Conservation (phyloP, 2,888 invertebrate genomes). For the Halocaridina rubra region DNA sequence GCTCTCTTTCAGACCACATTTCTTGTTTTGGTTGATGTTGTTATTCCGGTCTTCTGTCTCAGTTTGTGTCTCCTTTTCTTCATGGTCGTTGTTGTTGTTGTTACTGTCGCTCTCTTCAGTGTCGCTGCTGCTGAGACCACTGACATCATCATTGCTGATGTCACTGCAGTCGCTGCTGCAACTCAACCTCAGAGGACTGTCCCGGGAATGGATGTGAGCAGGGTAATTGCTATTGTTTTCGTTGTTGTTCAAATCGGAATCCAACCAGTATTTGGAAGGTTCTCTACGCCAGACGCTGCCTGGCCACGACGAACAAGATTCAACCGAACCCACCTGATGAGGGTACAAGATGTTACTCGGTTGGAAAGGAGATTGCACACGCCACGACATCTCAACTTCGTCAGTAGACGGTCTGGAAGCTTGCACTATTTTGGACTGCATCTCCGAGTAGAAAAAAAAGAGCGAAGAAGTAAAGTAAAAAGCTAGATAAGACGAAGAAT, state of each 20-base stretch:
- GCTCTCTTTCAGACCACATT: neutral
- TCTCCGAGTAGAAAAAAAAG: no score
- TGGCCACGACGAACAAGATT: neutral
- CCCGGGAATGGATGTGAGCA: neutral
- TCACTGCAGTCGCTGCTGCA: slow-evolving; percentile 22
- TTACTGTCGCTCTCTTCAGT: neutral
- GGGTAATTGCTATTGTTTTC: neutral
- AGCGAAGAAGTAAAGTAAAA: no score
- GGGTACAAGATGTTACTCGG: neutral
- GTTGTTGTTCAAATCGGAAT: neutral
- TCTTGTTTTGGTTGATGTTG: neutral
- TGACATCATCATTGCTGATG: slow-evolving; percentile 20
- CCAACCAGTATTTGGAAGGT: neutral
- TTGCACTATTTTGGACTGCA: neutral
- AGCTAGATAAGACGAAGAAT: no score
- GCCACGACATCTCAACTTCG: neutral
- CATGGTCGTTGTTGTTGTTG: neutral
- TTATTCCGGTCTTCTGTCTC: neutral
- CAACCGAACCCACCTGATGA: neutral
- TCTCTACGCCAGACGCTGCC: neutral
- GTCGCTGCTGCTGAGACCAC: neutral
- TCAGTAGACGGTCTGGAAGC: neutral
- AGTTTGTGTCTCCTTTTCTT: neutral
- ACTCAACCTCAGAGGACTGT: slow-evolving; percentile 22
- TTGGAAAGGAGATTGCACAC: neutral